A percentile compares a stretch with the other conserved stretches of the same genome.
Conservation (phyloP, 1,140 invertebrate genomes). For the Drosophila mayri region DNA sequence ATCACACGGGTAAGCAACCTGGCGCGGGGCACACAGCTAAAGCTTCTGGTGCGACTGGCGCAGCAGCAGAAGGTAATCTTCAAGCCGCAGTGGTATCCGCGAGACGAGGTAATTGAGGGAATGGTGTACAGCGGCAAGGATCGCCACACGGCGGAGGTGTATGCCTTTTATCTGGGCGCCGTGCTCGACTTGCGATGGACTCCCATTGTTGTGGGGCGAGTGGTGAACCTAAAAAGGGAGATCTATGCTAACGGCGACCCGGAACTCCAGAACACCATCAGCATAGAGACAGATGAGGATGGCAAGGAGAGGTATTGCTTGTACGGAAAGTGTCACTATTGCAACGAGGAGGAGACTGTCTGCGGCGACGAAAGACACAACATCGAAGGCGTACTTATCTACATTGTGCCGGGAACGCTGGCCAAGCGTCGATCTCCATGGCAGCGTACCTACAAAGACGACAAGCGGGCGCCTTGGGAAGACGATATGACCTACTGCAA, state of each 20-base stretch:
- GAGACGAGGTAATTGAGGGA: slow-evolving; percentile 91
- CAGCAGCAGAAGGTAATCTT: slow-evolving; percentile 93
- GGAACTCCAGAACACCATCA: slow-evolving; percentile 86
- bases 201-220: slow-evolving; percentile 92
- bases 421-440: slow-evolving; percentile 93
- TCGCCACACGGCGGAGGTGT: slow-evolving; percentile 97
- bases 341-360: slow-evolving; percentile 91
- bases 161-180: slow-evolving; percentile 95
- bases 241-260: slow-evolving; percentile 89
- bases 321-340: slow-evolving; percentile 96
- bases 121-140: slow-evolving; percentile 95
- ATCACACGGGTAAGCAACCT: slow-evolving; percentile 92
- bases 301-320: slow-evolving; percentile 88
- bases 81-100: slow-evolving; percentile 95
- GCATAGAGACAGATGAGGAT: slow-evolving; percentile 83
- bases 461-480: slow-evolving; percentile 92
- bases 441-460: slow-evolving; percentile 94
- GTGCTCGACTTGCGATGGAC: slow-evolving; percentile 92
- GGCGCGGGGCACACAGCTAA: slow-evolving; percentile 94
- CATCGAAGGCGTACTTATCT: slow-evolving; percentile 93
- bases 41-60: slow-evolving; percentile 92
- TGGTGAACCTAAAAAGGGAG: slow-evolving; percentile 90
- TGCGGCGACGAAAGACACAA: slow-evolving; percentile 90
- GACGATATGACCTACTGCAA: slow-evolving; percentile 91
- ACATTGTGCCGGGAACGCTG: slow-evolving; percentile 91